A percentile compares a stretch with the other conserved stretches of the same genome.
These are phyloP conservation scores for Clarias platycephalus DNA, from an alignment of 2,797 vertebrate species.

Conservation along the genomic window DNA sequence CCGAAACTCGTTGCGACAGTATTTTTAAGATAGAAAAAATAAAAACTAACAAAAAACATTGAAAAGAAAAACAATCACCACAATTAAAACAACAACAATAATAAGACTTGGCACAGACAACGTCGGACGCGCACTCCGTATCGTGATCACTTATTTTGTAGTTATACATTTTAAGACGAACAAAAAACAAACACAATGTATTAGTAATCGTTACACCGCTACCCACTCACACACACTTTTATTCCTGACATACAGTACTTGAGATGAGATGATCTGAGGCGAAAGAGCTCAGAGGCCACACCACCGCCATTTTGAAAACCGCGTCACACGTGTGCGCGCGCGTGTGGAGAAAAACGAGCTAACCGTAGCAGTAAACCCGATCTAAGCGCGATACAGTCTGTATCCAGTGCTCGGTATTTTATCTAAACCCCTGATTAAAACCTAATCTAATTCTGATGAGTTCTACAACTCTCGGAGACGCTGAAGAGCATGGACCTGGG, in stretches of 20 bases:
- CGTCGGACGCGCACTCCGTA: not conserved
- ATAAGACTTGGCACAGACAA: too few species aligned
- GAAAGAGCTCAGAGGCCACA: not conserved
- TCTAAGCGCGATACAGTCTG: too few species aligned
- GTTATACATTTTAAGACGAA: too few species aligned
- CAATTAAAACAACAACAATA: not conserved
- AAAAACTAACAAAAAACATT: not conserved
- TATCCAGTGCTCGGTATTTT: too few species aligned
- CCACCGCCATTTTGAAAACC: constrained; percentile 19
- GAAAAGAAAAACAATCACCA: not conserved
- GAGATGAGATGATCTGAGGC: not conserved
- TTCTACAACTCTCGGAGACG: not conserved
- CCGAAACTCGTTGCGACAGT: not conserved
- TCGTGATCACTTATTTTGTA: not conserved
- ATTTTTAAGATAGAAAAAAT: too few species aligned
- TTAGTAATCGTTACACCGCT: not conserved
- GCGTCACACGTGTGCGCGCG: constrained; percentile 18
- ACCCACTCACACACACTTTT: not conserved
- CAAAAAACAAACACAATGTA: too few species aligned
- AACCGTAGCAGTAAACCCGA: not conserved
- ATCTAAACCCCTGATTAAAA: not conserved
- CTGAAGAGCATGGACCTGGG: not conserved
- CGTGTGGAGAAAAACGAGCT: not conserved
- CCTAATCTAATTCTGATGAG: not conserved
- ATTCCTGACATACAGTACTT: not conserved